Evolutionary conservation across 2,113 vertebrate genomes (phyloP).

Genomic region (Cardinalis cardinalis): DNA sequence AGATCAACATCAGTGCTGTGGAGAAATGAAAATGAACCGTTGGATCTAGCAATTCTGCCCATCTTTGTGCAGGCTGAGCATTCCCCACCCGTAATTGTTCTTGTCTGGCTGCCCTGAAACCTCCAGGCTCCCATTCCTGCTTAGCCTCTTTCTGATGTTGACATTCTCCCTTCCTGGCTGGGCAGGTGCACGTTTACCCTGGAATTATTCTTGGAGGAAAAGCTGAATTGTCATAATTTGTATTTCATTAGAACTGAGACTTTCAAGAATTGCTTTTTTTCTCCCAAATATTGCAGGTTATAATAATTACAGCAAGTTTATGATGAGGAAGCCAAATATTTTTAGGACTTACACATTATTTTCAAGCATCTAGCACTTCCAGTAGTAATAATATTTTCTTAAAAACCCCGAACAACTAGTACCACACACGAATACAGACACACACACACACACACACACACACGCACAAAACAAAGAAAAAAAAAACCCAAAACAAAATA

Average conservation of each 20-base stretch:
- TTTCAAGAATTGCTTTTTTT: background rate
- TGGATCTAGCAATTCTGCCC: background rate
- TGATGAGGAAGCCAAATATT: background rate
- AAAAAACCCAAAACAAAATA: background rate
- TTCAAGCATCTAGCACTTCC: background rate
- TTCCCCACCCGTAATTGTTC: accelerated
- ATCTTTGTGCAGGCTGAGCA: accelerated
- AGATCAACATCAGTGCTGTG: accelerated
- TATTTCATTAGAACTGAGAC: background rate
- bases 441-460: no score
- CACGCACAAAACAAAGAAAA: no score
- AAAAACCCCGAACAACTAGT: accelerated
- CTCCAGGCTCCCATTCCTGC: background rate
- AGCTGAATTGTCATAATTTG: background rate
- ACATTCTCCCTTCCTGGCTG: background rate
- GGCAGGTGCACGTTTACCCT: accelerated
- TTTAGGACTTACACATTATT: background rate
- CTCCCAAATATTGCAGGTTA: background rate
- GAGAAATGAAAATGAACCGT: background rate
- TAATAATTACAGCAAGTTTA: background rate
- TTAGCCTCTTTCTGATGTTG: background rate
- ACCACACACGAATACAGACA: no score
- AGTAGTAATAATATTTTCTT: background rate
- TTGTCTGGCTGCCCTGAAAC: background rate
- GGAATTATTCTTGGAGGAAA: background rate